These are phyloP conservation scores for Nasonia oneida DNA, from an alignment of 2,888 invertebrate genomes.

Conservation along the genomic window DNA sequence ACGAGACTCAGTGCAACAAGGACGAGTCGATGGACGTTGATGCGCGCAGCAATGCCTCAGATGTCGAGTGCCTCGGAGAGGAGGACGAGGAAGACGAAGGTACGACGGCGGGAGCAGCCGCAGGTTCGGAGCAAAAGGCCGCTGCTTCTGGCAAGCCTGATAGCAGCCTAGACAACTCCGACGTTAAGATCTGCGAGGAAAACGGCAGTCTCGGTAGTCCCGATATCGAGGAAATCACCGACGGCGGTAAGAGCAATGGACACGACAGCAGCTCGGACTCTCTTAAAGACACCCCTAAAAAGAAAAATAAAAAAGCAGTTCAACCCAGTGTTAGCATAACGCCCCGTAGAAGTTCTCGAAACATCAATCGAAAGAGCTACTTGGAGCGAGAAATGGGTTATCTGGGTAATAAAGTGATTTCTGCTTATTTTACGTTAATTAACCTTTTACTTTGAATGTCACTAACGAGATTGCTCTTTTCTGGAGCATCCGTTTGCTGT, in stretches of 20 bases:
- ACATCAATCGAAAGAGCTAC: constrained; percentile 82
- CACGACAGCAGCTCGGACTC: constrained; percentile 67
- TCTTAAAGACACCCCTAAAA: constrained; percentile 67
- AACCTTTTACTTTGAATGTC: constrained; percentile 33
- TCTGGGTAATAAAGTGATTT: constrained; percentile 68
- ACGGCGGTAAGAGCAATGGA: constrained; percentile 72
- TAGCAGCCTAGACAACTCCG: constrained; percentile 69
- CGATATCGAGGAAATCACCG: constrained; percentile 77
- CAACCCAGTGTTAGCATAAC: constrained; percentile 77
- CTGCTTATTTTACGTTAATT: constrained; percentile 41
- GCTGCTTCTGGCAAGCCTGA: constrained; percentile 62
- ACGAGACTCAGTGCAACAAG: constrained; percentile 57
- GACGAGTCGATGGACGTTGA: constrained; percentile 75
- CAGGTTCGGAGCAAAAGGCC: constrained; percentile 73
- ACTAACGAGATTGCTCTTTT: constrained; percentile 13
- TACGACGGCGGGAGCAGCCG: not conserved
- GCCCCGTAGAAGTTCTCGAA: constrained; percentile 82
- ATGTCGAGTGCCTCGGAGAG: constrained; percentile 76
- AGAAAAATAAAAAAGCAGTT: constrained; percentile 73
- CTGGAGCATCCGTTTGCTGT: not conserved
- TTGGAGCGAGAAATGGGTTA: constrained; percentile 79
- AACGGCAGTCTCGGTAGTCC: constrained; percentile 77
- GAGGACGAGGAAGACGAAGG: constrained; percentile 65
- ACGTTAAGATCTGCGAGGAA: constrained; percentile 75
- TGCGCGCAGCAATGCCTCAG: constrained; percentile 73